phyloP scores from a whole-genome alignment of 2,888 invertebrate species.

The Carcina quercana region DNA sequence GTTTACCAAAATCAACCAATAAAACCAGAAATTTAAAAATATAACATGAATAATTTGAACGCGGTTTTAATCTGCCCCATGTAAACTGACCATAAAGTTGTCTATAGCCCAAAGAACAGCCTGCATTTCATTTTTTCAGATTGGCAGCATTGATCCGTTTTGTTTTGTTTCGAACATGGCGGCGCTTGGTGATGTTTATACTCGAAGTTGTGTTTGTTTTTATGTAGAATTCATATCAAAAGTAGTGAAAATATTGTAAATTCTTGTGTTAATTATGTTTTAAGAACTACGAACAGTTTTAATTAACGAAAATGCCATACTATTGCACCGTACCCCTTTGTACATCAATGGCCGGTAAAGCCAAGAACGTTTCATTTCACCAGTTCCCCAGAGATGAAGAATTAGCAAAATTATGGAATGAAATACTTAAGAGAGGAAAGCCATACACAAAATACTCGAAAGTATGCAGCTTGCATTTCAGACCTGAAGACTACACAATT shows the following conservation, averaged over 20 bases:
- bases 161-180: slow-evolving; percentile 43
- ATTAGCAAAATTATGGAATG: slow-evolving; percentile 60
- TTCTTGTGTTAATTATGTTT: slow-evolving; percentile 33
- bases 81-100: not conserved
- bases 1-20: too few species aligned
- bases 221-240: slow-evolving; percentile 27
- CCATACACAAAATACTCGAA: slow-evolving; percentile 69
- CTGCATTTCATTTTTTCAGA: slow-evolving; percentile 5
- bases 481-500: slow-evolving; percentile 57
- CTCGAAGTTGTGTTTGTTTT: slow-evolving; percentile 63
- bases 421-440: slow-evolving; percentile 61
- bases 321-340: slow-evolving; percentile 69
- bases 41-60: too few species aligned
- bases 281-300: slow-evolving; percentile 25
- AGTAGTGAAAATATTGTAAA: slow-evolving; percentile 15
- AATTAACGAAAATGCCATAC: slow-evolving; percentile 60
- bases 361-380: slow-evolving; percentile 66
- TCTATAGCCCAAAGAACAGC: slow-evolving; percentile 25
- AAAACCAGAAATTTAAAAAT: too few species aligned
- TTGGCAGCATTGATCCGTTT: slow-evolving; percentile 21
- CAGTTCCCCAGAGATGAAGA: slow-evolving; percentile 63
- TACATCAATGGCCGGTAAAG: slow-evolving; percentile 68
- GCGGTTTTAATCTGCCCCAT: not conserved
- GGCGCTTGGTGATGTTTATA: slow-evolving; percentile 58
- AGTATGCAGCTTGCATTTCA: slow-evolving; percentile 68